Evolutionary conservation across 2,797 vertebrate genomes (phyloP).

Genomic region (Loris lydekkerianus): DNA sequence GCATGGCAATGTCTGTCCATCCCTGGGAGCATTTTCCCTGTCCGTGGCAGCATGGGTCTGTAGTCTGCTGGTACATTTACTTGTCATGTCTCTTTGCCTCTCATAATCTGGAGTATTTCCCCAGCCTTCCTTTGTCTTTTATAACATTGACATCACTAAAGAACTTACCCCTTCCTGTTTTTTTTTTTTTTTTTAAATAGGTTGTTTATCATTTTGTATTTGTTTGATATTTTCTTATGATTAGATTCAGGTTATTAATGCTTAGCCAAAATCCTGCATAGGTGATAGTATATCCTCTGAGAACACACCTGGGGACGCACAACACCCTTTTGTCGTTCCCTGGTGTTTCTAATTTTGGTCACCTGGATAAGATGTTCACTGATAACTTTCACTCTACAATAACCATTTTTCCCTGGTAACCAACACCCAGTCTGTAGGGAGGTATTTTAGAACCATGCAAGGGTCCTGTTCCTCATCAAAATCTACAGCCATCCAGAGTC

Average conservation of each 20-base stretch:
- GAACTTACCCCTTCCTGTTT: neutral
- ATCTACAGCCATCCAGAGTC: neutral
- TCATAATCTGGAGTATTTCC: neutral
- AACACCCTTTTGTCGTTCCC: neutral
- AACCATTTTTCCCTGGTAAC: neutral
- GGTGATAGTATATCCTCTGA: neutral
- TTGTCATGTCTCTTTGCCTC: neutral
- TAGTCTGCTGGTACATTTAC: too few relatives aligned
- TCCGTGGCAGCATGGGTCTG: neutral
- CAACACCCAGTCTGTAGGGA: neutral
- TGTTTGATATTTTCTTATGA: neutral
- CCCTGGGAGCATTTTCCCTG: neutral
- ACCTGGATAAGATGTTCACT: neutral
- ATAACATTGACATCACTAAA: neutral
- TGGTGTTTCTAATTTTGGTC: neutral
- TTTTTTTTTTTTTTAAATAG: neutral
- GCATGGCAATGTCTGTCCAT: neutral
- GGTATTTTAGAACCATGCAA: neutral
- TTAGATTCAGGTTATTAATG: neutral
- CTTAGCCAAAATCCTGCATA: neutral
- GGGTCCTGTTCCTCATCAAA: neutral
- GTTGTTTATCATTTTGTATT: neutral
- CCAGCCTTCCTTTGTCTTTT: neutral
- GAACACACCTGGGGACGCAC: neutral
- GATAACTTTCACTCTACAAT: constrained; percentile 11